phyloP scores from a whole-genome alignment of 1,140 invertebrate species.

The Trigoniulus corallinus region DNA sequence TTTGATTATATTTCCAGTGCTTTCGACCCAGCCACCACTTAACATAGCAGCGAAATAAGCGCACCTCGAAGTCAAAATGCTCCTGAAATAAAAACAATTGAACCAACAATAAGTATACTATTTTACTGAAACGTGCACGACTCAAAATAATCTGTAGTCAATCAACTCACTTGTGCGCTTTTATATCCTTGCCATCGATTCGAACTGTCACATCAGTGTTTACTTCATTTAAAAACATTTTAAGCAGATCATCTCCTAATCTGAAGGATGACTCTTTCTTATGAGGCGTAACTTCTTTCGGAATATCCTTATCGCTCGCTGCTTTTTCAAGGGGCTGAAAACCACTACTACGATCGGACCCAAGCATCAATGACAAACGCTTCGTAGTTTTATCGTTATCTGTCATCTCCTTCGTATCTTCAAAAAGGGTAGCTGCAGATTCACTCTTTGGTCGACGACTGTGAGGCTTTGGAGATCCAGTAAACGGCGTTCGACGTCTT shows the following conservation, averaged over 20 bases:
- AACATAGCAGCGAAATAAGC: conserved; percentile 81
- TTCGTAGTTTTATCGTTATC: background rate
- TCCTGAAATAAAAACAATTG: conserved; percentile 23
- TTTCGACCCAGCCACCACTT: conserved; percentile 63
- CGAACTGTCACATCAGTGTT: conserved; percentile 63
- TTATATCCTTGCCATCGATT: conserved; percentile 55
- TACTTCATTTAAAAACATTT: conserved; percentile 78
- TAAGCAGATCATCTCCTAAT: conserved; percentile 63
- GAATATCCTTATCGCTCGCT: background rate
- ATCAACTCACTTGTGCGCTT: conserved; percentile 68
- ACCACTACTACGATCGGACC: no score
- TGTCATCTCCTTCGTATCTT: background rate
- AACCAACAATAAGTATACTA: background rate
- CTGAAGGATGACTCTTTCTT: conserved; percentile 35
- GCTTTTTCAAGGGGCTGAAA: no score
- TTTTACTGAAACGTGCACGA: background rate
- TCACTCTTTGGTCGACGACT: background rate
- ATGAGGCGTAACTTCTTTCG: background rate
- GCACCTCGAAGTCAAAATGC: conserved; percentile 69
- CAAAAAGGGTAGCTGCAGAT: background rate
- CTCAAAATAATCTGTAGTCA: no score
- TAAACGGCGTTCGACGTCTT: background rate
- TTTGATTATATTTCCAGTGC: conserved; percentile 58
- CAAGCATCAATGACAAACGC: background rate
- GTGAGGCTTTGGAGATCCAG: background rate